Conservation (phyloP, 2,113 vertebrate genomes). For the Uropsilus gracilis region DNA sequence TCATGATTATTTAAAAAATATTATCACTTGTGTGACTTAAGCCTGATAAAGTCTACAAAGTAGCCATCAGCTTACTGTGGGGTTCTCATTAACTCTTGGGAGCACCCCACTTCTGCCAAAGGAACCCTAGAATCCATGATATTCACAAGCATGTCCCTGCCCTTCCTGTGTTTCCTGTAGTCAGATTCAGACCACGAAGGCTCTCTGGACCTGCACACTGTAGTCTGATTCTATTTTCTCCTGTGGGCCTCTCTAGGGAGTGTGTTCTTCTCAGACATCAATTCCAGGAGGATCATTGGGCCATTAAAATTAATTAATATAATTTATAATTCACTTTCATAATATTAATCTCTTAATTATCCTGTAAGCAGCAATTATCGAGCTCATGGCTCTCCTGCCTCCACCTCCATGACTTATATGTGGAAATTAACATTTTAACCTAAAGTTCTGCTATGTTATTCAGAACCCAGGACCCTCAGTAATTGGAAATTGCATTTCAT, state of each 20-base stretch:
- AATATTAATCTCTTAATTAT: slow-evolving; percentile 67
- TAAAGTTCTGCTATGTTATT: not conserved
- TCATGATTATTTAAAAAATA: not conserved
- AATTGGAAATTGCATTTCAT: not conserved
- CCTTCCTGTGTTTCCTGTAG: not conserved
- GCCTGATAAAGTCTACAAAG: not conserved
- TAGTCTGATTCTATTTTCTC: not conserved
- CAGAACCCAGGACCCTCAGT: not conserved
- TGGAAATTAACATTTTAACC: slow-evolving; percentile 33
- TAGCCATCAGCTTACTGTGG: not conserved
- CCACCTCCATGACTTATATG: not conserved
- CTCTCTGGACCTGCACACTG: not conserved
- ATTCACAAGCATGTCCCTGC: not conserved
- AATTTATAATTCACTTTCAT: slow-evolving; percentile 64
- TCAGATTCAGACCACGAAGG: not conserved
- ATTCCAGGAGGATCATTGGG: not conserved
- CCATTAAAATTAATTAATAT: slow-evolving; percentile 68
- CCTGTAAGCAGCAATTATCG: not conserved
- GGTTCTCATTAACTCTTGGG: not conserved
- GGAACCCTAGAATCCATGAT: not conserved
- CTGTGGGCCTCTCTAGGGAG: not conserved
- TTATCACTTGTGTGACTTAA: not conserved
- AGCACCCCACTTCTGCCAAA: not conserved
- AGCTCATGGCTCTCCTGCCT: not conserved
- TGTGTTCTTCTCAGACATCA: not conserved